phyloP scores from a whole-genome alignment of 2,797 vertebrate species.

The Naso thynnoides region DNA sequence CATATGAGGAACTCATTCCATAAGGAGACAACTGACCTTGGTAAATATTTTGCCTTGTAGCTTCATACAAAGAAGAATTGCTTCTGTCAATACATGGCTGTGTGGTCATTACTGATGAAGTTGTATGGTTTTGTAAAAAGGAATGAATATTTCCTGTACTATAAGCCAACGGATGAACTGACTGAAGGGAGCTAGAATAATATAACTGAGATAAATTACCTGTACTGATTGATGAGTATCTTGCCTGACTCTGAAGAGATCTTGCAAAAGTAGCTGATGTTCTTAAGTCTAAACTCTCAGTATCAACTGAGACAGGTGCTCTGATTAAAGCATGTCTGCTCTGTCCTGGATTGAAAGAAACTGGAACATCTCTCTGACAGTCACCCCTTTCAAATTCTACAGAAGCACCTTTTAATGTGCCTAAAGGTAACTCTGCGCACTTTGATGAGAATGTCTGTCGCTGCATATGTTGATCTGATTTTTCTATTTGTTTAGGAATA shows the following conservation, averaged over 20 bases:
- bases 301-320: slow-evolving; percentile 67
- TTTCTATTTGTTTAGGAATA: slow-evolving; percentile 68
- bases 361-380: slow-evolving; percentile 60
- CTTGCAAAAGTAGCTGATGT: slow-evolving; percentile 80
- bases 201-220: slow-evolving; percentile 74
- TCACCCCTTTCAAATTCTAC: slow-evolving; percentile 64
- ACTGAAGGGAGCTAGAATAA: slow-evolving; percentile 60
- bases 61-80: slow-evolving; percentile 63
- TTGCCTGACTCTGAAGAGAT: slow-evolving; percentile 72
- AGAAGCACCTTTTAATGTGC: slow-evolving; percentile 41
- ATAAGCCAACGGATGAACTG: slow-evolving; percentile 59
- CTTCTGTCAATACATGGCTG: slow-evolving; percentile 67
- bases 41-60: slow-evolving; percentile 50
- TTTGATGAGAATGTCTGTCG: slow-evolving; percentile 34
- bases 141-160: slow-evolving; percentile 78
- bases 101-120: slow-evolving; percentile 52
- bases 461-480: slow-evolving; percentile 33
- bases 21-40: slow-evolving; percentile 66
- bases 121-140: slow-evolving; percentile 47
- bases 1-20: slow-evolving; percentile 70
- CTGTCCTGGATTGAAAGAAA: slow-evolving; percentile 70
- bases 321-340: slow-evolving; percentile 66
- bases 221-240: slow-evolving; percentile 75
- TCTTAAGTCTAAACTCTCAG: slow-evolving; percentile 84
- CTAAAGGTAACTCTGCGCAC: slow-evolving; percentile 39